Percentiles rank a stretch among this genome's conserved stretches.
Conservation (phyloP, 2,113 vertebrate species). For the Nothobranchius furzeri region DNA sequence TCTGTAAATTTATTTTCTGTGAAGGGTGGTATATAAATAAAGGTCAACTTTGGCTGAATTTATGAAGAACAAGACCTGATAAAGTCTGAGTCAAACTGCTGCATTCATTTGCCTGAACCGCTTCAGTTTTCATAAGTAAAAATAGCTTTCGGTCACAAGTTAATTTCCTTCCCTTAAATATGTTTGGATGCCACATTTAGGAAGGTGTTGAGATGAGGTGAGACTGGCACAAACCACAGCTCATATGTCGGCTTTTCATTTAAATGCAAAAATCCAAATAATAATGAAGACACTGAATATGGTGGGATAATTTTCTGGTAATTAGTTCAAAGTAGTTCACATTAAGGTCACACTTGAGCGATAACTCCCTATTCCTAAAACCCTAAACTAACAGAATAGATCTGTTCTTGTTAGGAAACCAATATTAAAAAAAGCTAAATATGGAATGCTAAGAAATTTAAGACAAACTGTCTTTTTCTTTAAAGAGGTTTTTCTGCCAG, state of each 20-base stretch:
- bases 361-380: slow-evolving; percentile 1
- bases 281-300: background rate
- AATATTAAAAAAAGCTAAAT: background rate
- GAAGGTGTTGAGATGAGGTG: background rate
- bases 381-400: background rate
- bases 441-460: background rate
- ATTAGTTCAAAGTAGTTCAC: background rate
- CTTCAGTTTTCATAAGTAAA: background rate
- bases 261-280: background rate
- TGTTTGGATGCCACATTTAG: background rate
- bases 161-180: slow-evolving; percentile 25
- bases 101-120: background rate
- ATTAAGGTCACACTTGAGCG: too few species aligned
- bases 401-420: background rate
- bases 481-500: too few species aligned
- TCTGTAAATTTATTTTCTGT: too few species aligned
- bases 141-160: background rate
- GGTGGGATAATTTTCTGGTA: background rate
- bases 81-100: background rate
- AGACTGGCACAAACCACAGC: background rate
- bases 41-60: too few species aligned
- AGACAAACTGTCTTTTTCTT: background rate
- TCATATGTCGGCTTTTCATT: too few species aligned
- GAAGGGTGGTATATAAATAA: too few species aligned
- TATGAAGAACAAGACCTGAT: too few species aligned